A percentile compares a stretch with the other conserved stretches of the same genome.
phyloP scores from a whole-genome alignment of 2,797 vertebrate genomes.

The Thalassophryne amazonica region DNA sequence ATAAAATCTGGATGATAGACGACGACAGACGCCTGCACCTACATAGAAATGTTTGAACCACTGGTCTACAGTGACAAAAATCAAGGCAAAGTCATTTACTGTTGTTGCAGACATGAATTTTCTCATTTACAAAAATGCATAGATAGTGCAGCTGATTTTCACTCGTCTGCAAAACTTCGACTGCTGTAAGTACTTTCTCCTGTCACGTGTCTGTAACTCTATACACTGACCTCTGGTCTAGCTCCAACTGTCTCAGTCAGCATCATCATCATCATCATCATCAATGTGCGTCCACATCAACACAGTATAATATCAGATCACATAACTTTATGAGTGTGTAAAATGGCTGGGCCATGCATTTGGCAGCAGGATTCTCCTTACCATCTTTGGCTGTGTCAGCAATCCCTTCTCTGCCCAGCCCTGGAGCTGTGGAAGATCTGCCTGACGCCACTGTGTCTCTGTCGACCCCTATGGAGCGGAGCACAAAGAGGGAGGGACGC shows the following conservation, averaged over 20 bases:
- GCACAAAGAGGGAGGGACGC: conserved; percentile 71
- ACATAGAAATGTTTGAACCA: no score
- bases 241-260: conserved; percentile 50
- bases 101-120: no score
- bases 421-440: conserved; percentile 87
- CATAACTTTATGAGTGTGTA: conserved; percentile 66
- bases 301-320: conserved; percentile 65
- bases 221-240: conserved; percentile 36
- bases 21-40: no score
- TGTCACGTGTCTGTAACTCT: background rate
- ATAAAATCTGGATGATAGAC: no score
- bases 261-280: conserved; percentile 61
- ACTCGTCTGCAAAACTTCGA: background rate
- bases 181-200: background rate
- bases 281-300: conserved; percentile 46
- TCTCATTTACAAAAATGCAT: no score
- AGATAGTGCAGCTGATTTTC: conserved; percentile 13
- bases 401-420: conserved; percentile 88
- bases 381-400: conserved; percentile 89
- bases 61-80: no score
- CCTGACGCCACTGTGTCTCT: conserved; percentile 89
- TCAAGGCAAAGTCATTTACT: no score
- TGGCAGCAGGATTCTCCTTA: conserved; percentile 79
- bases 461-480: conserved; percentile 83
- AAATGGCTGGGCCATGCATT: conserved; percentile 65